A percentile compares a stretch with the other conserved stretches of the same genome.
Conservation (phyloP, 30 jellyfish, hydroid and myxozoan genomes). For the Mastigias papua region DNA sequence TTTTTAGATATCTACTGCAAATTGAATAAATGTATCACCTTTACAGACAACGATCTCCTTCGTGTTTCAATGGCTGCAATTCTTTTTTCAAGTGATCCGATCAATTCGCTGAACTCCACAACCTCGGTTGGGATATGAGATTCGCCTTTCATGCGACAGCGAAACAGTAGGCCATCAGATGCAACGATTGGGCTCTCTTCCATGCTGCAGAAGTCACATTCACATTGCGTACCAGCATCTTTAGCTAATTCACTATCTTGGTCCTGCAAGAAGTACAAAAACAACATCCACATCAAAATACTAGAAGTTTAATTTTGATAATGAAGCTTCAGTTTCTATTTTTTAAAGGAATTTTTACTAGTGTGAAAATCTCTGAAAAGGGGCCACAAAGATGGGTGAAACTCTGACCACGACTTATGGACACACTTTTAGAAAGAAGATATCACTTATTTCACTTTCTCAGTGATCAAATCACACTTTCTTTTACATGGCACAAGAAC, state of each 20-base stretch:
- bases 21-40: not conserved
- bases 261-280: not conserved
- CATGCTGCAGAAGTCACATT: slow-evolving; percentile 43
- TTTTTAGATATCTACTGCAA: too few species aligned
- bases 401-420: too few species aligned
- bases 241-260: slow-evolving; percentile 15
- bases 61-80: not conserved
- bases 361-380: too few species aligned
- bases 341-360: too few species aligned
- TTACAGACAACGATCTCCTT: slow-evolving; percentile 45
- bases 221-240: slow-evolving; percentile 4
- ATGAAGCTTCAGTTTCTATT: too few species aligned
- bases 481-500: too few species aligned
- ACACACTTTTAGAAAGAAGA: too few species aligned
- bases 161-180: slow-evolving; percentile 65
- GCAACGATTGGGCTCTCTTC: slow-evolving; percentile 68
- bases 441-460: too few species aligned
- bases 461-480: too few species aligned
- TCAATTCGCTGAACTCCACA: slow-evolving; percentile 40
- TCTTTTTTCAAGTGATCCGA: slow-evolving; percentile 37
- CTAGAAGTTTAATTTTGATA: too few species aligned
- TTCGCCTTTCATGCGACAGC: slow-evolving; percentile 42
- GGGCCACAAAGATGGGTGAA: too few species aligned
- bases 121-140: slow-evolving; percentile 72
- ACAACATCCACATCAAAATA: not conserved